Conservation (phyloP, 2,797 vertebrate genomes). For the Vespertilio murinus region DNA sequence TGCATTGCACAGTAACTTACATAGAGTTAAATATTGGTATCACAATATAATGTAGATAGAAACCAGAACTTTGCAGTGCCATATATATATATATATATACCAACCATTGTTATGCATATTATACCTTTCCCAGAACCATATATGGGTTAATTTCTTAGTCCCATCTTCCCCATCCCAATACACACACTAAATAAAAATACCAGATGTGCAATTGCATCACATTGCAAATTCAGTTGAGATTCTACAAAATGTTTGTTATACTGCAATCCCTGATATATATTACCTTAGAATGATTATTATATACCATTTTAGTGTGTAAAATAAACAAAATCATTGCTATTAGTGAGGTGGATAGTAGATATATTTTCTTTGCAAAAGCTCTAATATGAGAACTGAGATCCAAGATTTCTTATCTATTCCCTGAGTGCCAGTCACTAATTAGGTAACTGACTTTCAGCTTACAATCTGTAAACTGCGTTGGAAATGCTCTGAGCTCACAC, state of each 20-base stretch:
- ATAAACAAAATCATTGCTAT: background rate
- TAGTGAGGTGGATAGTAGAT: background rate
- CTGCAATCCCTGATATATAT: background rate
- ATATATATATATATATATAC: background rate
- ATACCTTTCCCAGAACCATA: background rate
- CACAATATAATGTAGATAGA: background rate
- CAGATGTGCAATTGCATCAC: background rate
- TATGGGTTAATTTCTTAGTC: background rate
- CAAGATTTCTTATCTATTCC: background rate
- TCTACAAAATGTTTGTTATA: background rate
- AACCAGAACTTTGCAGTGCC: background rate
- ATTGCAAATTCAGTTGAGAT: constrained; percentile 20
- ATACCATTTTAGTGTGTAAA: background rate
- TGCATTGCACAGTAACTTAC: background rate
- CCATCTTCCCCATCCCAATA: background rate
- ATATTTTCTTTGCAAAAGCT: background rate
- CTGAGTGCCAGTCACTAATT: background rate
- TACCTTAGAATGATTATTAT: background rate
- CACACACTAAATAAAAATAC: background rate
- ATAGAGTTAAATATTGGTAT: constrained; percentile 25
- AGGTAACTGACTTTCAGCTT: background rate
- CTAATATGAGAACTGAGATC: background rate
- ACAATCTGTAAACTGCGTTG: background rate
- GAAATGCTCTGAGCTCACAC: background rate
- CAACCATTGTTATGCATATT: background rate